Conservation (phyloP, 1,140 invertebrate species). For the Capitella teleta region DNA sequence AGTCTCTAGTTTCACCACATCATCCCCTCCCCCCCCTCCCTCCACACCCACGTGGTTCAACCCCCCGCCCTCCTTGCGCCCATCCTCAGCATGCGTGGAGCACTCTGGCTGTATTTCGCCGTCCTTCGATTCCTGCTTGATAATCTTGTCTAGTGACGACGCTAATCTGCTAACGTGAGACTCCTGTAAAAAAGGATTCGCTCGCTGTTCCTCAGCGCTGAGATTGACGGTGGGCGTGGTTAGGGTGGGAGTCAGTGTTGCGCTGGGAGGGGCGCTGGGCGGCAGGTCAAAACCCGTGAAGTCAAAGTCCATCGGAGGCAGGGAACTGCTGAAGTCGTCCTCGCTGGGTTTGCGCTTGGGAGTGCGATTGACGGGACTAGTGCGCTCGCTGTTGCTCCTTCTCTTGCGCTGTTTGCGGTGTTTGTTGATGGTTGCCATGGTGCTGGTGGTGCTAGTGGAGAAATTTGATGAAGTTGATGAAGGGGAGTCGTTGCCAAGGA, state of each 20-base stretch:
- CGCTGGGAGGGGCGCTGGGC: constrained; percentile 10
- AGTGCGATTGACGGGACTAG: constrained; percentile 27
- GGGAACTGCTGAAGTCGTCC: constrained; percentile 18
- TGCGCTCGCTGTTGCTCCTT: constrained; percentile 15
- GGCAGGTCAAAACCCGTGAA: constrained; percentile 7
- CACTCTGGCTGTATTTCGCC: no score
- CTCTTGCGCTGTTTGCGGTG: constrained; percentile 18
- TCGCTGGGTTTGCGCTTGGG: constrained; percentile 37
- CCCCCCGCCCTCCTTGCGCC: no score
- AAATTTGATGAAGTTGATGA: constrained; percentile 2
- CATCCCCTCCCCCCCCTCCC: no score
- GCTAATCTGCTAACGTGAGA: constrained; percentile 30
- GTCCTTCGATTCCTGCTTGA: constrained; percentile 20
- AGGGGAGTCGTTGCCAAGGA: constrained; percentile 1
- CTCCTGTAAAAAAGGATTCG: constrained; percentile 15
- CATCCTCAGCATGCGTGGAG: no score
- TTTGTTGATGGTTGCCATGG: constrained; percentile 11
- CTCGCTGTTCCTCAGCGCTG: constrained; percentile 17
- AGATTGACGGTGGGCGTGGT: constrained; percentile 20
- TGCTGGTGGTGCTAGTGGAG: constrained; percentile 15
- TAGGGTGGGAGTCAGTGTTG: constrained; percentile 2
- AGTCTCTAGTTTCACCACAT: no score
- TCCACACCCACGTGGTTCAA: no score
- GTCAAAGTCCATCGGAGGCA: neutral
- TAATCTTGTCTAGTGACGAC: constrained; percentile 28